Base-by-base conservation (phyloP, 2,113 vertebrate species). In the Siniperca chuatsi region DNA sequence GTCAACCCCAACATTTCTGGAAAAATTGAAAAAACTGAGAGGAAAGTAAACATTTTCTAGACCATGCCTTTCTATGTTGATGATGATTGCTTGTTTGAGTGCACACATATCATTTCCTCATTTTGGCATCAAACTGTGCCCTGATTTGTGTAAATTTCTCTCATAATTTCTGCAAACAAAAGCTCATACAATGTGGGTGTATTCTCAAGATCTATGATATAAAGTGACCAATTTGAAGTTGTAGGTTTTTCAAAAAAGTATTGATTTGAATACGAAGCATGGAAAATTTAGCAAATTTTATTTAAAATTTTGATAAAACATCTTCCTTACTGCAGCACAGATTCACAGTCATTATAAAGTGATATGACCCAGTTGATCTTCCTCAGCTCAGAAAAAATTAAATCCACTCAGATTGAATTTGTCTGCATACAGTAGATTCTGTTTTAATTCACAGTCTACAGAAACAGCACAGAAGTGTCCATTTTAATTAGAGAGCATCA, bases 401-500 rank as follows among this genome's bases (percentile, higher is more conserved):
- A 82, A 68, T n/a, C 64, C 35, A 23, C 7, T n/a, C 25, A 23
- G 62, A 23, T 10, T 25, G 33, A 52, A 46, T 60, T 2, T 21
- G 23, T 58, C 57, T 58, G 52, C 70, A 21, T 46, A 67, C 67
- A 80, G 87, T 44, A 70, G 60, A 82, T 76, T 18, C 23, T 2
- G 10, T 46, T 83, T 52, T 71, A 33, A 81, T 33, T 54, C 67
- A 25, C 69, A 46, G 54, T 57, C 15, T 61, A 62, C 71, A 75
- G 54, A 76, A 80, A 46, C 44, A 80, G 68, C 75, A 40, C 42
- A 73, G 35, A 75, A 52, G 73, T 79, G 82, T 86, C 61, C 44
- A 5, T 76, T 86, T 89, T 89, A 93, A 88, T 90, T 89, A 86
- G 88, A 73, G 52, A 78, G 68, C 71, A 48, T 54, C 65, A 57